phyloP scores from a whole-genome alignment of 2,797 vertebrate genomes.

The Sebastiscus albofasciatus region DNA sequence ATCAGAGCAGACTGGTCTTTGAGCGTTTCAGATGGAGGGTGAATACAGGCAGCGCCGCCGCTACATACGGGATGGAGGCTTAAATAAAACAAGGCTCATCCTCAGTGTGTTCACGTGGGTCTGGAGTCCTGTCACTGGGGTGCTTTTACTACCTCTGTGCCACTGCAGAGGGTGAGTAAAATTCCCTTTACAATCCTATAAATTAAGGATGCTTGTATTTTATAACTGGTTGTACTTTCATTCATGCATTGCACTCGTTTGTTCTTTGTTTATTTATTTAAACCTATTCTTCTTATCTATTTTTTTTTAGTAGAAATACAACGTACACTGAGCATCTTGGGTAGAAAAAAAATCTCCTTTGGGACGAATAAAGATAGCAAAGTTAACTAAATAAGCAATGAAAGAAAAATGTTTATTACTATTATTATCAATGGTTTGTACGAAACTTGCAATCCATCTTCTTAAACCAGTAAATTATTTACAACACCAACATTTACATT shows the following conservation, averaged over 20 bases:
- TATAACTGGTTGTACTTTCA: background rate
- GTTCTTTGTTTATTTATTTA: background rate
- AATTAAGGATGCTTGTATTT: background rate
- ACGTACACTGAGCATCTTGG: background rate
- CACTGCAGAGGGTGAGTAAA: background rate
- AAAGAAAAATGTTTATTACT: background rate
- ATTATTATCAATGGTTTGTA: slow-evolving; percentile 1
- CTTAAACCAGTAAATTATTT: slow-evolving; percentile 18
- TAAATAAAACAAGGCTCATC: background rate
- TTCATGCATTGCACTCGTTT: background rate
- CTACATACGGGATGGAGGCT: background rate
- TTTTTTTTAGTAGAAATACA: background rate
- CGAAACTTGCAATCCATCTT: background rate
- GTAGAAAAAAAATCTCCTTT: background rate
- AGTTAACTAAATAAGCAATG: background rate
- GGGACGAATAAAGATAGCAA: background rate
- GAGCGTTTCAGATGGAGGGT: too few species aligned
- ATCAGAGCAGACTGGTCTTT: too few species aligned
- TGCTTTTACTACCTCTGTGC: background rate
- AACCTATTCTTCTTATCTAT: background rate
- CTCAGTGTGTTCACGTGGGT: background rate
- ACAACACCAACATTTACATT: slow-evolving; percentile 10
- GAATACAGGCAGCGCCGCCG: too few species aligned
- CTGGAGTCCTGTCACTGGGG: background rate
- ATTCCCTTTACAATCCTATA: background rate